Percentiles rank a stretch among this genome's conserved stretches.
Evolutionary conservation across 64 coral and sea anemone genomes (phyloP).

Genomic region (Pocillopora damicornis): DNA sequence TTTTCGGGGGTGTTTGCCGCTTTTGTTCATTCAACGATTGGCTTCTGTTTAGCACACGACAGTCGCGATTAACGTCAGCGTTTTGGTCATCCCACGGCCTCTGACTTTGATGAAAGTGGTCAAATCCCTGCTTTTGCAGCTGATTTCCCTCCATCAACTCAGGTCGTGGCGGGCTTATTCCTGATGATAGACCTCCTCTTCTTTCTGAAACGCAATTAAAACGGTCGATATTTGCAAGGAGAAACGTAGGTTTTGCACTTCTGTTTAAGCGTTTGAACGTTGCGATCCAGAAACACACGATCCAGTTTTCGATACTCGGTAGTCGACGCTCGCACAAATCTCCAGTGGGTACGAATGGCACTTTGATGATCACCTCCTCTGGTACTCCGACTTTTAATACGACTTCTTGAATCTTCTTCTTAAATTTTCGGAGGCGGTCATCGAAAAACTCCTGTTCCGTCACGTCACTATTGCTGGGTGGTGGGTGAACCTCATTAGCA

Average conservation of each 20-base stretch:
- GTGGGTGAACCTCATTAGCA: constrained; percentile 40
- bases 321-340: constrained; percentile 16
- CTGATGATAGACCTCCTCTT: neutral
- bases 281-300: constrained; percentile 36
- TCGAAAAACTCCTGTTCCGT: constrained; percentile 4
- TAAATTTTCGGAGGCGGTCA: constrained; percentile 19
- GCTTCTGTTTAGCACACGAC: neutral
- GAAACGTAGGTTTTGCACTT: neutral
- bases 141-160: neutral
- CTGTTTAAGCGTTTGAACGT: constrained; percentile 33
- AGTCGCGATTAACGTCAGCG: neutral
- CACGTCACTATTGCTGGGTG: neutral
- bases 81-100: neutral
- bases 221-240: constrained; percentile 4
- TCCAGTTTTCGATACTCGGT: constrained; percentile 41
- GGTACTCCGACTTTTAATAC: constrained; percentile 2
- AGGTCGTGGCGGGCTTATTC: neutral
- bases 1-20: neutral
- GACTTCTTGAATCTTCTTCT: constrained; percentile 4
- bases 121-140: neutral
- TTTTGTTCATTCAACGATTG: neutral
- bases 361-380: neutral
- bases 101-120: neutral
- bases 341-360: constrained; percentile 43
- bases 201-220: neutral